Evolutionary conservation across 1,140 invertebrate species (phyloP), one percentile per base, ranked within the genome.

Genomic region (Lordiphosa stackelbergi): DNA sequence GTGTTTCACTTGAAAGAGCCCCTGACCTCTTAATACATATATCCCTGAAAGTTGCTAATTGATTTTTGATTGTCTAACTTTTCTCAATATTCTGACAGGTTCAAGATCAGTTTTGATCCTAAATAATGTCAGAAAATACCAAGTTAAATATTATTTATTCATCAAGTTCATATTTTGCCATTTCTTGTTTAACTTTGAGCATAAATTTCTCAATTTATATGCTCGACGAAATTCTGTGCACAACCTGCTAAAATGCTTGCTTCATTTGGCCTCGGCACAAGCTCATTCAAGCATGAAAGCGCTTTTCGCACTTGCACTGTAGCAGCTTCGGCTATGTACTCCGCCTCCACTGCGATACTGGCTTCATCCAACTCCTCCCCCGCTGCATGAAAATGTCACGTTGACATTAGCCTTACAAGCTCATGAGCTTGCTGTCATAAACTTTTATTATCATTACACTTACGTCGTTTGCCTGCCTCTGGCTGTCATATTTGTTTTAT

Each of bases 381-480:
- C 31, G 13, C 13, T 16, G 31, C 19, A 31, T 28, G 41, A 11
- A 53, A 73, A 65, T 58, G 66, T 61, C 71, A 75, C 58, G 66
- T 81, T 81, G 75, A 79, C 75, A 79, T 79, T 79, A 79, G 75
- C 75, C 75, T 81, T 79, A 79, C 75, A 81, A 75, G 71, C 75
- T 79, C 75, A 61, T 79, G 71, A 83, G 75, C 58, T 53, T 74
- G 75, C 66, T 79, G 75, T 75, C 75, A 79, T 79, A 79, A 79
- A 79, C 55, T 79, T 79, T 81, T 79, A 79, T 79, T 81, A 81
- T 79, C 75, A 81, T 79, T 81, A 75, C 77, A 81, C 75, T 75
- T 71, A 58, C 71, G 58, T 68, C 61, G 58, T 35, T 24, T 38
- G 34, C 28, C 37, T 41, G 31, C 35, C 69, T 62, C 38, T 34